A percentile compares a stretch with the other conserved stretches of the same genome.
These are phyloP conservation scores for Kuschelorhynchus macadamiae DNA, from an alignment of 2,888 invertebrate species.

Conservation along the genomic window DNA sequence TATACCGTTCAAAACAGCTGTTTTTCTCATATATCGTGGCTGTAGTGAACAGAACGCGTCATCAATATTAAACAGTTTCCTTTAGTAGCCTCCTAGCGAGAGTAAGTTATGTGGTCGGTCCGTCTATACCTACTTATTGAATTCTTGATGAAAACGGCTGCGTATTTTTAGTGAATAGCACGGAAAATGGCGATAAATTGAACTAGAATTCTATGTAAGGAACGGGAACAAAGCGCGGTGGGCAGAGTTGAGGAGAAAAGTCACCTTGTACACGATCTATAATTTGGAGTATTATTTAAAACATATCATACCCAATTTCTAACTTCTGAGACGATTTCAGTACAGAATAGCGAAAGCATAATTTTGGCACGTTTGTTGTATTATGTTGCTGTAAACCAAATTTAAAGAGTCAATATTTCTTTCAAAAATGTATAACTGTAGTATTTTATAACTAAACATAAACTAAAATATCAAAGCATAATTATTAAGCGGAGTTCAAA, in stretches of 20 bases:
- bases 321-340: too few relatives aligned
- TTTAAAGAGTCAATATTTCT: too few relatives aligned
- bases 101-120: slow-evolving; percentile 22
- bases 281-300: too few relatives aligned
- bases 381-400: too few relatives aligned
- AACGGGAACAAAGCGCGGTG: background rate
- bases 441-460: too few relatives aligned
- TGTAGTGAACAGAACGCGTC: slow-evolving; percentile 35
- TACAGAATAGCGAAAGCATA: too few relatives aligned
- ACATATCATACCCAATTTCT: too few relatives aligned
- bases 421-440: too few relatives aligned
- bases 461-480: too few relatives aligned
- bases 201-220: background rate
- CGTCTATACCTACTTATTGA: slow-evolving; percentile 18
- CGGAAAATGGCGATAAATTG: slow-evolving; percentile 1
- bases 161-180: slow-evolving; percentile 10
- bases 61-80: slow-evolving; percentile 36
- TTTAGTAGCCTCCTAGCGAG: slow-evolving; percentile 26
- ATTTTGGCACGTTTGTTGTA: too few relatives aligned
- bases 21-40: slow-evolving; percentile 49
- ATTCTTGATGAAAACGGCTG: slow-evolving; percentile 13
- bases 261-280: background rate
- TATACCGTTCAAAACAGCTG: slow-evolving; percentile 53
- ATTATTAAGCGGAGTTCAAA: too few relatives aligned
- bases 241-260: background rate